Evolutionary conservation across 1,140 invertebrate species (phyloP).

Genomic region (Adelges cooleyi): DNA sequence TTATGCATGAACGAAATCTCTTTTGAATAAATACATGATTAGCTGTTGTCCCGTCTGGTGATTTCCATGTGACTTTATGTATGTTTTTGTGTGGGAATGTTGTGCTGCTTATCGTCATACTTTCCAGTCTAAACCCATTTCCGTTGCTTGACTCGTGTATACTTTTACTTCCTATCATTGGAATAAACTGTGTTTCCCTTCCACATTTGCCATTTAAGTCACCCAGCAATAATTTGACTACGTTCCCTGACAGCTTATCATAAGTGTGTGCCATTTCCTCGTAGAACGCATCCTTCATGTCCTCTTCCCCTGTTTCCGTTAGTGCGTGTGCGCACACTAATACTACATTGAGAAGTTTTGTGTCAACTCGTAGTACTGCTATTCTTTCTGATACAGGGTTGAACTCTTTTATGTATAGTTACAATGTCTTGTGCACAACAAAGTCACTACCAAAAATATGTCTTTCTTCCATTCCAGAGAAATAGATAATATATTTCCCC

Average conservation of each 20-base stretch:
- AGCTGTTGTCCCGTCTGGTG: no score
- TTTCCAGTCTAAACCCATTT: no score
- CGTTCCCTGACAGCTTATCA: not conserved
- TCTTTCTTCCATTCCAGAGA: no score
- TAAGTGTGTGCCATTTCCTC: not conserved
- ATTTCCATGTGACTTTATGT: no score
- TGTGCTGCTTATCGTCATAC: no score
- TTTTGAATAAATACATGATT: no score
- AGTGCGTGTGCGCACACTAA: not conserved
- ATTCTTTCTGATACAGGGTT: not conserved
- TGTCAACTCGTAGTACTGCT: not conserved
- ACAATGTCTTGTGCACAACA: not conserved
- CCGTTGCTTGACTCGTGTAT: no score
- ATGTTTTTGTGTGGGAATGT: no score
- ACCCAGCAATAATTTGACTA: not conserved
- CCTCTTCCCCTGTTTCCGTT: not conserved
- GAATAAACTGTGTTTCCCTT: slow-evolving; percentile 7
- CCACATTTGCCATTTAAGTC: no score
- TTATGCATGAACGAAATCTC: no score
- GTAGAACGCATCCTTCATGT: not conserved
- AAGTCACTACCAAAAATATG: not conserved
- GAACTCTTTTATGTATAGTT: not conserved
- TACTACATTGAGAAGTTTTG: not conserved
- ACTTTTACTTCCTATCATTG: slow-evolving; percentile 26
- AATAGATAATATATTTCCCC: no score